These are phyloP conservation scores for Drosophila austrosaltans DNA, from an alignment of 2,888 invertebrate genomes.

Conservation along the genomic window DNA sequence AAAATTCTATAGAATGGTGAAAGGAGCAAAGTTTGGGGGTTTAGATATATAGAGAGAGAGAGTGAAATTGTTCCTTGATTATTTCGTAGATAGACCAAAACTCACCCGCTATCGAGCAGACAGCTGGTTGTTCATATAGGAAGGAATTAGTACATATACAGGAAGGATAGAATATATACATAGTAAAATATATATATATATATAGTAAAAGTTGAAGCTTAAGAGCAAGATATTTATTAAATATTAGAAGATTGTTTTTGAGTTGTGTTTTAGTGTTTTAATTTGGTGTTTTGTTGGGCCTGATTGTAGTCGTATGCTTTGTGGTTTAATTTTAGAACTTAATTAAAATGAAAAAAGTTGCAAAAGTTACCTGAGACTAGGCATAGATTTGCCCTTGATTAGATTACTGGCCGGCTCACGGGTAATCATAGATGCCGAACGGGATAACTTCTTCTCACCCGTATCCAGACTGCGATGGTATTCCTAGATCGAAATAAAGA, in stretches of 20 bases:
- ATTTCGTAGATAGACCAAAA: constrained; percentile 55
- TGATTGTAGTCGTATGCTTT: constrained; percentile 32
- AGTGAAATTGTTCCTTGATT: constrained; percentile 7
- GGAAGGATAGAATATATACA: neutral
- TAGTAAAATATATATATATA: constrained; percentile 44
- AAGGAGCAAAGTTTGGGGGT: neutral
- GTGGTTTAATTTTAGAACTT: neutral
- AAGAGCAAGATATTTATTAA: constrained; percentile 31
- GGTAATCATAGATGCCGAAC: constrained; percentile 88
- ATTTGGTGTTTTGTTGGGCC: constrained; percentile 36
- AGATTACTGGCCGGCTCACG: constrained; percentile 88
- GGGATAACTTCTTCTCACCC: constrained; percentile 89
- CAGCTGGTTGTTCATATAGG: constrained; percentile 81
- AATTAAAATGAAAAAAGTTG: no score
- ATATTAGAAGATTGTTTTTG: constrained; percentile 13
- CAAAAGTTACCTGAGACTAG: constrained; percentile 91
- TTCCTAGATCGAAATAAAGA: constrained; percentile 85
- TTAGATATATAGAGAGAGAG: neutral
- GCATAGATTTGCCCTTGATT: constrained; percentile 98
- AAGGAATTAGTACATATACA: constrained; percentile 41
- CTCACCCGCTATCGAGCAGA: constrained; percentile 85
- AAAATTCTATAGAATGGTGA: constrained; percentile 2
- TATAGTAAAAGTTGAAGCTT: constrained; percentile 20
- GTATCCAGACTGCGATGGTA: constrained; percentile 93
- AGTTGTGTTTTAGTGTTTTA: constrained; percentile 33